Base-by-base conservation (phyloP, 2,113 vertebrate species). In the Manacus vitellinus region DNA sequence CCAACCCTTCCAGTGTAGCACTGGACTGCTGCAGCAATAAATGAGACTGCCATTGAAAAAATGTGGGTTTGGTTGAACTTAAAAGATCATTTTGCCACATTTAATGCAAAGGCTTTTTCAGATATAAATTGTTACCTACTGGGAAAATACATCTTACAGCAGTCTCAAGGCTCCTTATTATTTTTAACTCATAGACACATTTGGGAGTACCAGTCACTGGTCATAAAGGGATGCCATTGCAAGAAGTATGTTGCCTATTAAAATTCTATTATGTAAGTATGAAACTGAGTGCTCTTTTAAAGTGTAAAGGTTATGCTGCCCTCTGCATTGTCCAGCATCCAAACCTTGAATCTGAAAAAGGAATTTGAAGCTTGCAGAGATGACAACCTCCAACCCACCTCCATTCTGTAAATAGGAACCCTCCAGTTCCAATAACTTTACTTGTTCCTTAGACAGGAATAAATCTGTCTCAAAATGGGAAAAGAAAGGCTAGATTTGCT, bases 1-100 rank as follows among this genome's bases (percentile, higher is more conserved):
- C 71, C 74, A 89, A 49, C 79, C 89, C 80, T 80, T 41, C 58
- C 47, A 95, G 87, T 70, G 85, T 54, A 94, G 81, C 82, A 58
- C 52, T 68, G 75, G 52, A 18, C 31, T 96, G 47, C 56, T 86
- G 10, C 85, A 93, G 93, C 54, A 63, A 68, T 89, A 92, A 95
- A 67, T 1, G 3, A 96, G 83, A 62, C 31, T 90, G 33, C 74
- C 55, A 44, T n/a, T 73, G 71, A 86, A 78, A 92, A 79, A 95
- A 68, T 14, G 4, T 8, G 7, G 3, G 4, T 39, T 46, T 81
- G 55, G 30, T 63, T 81, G 72, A 89, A 85, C 56, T 41, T 91
- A 55, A 90, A 89, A 87, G 37, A 87, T 43, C 27, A 31, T 70
- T 91, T 95, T 88, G 24, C 58, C 70, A 54, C 41, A 14, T 52